Conservation (phyloP, 2,888 invertebrate genomes). For the Callyntrura sp. region DNA sequence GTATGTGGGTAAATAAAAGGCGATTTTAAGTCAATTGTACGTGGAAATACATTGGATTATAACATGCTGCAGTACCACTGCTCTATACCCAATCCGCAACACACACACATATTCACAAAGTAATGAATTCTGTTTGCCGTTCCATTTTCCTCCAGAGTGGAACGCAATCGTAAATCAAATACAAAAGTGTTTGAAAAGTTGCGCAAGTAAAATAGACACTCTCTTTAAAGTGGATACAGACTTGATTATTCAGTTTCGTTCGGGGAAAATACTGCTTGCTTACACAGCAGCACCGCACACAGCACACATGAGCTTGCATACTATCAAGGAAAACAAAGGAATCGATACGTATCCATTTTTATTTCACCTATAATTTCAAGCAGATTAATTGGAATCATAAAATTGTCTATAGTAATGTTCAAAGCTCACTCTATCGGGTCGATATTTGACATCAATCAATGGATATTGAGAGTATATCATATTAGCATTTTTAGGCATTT, state of each 20-base stretch:
- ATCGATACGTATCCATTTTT: constrained; percentile 20
- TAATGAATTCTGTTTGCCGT: constrained; percentile 34
- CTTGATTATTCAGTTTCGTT: background rate
- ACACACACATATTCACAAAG: background rate
- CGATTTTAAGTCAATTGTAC: too few species aligned
- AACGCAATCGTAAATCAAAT: background rate
- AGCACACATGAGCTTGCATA: constrained; percentile 58
- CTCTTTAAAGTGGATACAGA: background rate
- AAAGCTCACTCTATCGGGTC: constrained; percentile 10
- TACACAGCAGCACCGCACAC: background rate
- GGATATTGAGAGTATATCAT: too few species aligned
- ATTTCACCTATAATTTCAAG: constrained; percentile 14
- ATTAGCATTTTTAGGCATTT: too few species aligned
- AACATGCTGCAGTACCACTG: too few species aligned
- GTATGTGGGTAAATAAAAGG: too few species aligned
- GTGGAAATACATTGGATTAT: too few species aligned
- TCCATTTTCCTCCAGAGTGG: constrained; percentile 28
- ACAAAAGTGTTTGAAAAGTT: background rate
- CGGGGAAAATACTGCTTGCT: too few species aligned
- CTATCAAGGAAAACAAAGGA: constrained; percentile 2
- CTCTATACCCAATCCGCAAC: too few species aligned
- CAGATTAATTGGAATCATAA: constrained; percentile 8
- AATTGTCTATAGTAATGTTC: background rate
- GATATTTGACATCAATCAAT: constrained; percentile 44
- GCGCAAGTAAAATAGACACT: background rate